These are phyloP conservation scores for Nebria salina DNA, from an alignment of 2,888 invertebrate genomes.

Conservation along the genomic window DNA sequence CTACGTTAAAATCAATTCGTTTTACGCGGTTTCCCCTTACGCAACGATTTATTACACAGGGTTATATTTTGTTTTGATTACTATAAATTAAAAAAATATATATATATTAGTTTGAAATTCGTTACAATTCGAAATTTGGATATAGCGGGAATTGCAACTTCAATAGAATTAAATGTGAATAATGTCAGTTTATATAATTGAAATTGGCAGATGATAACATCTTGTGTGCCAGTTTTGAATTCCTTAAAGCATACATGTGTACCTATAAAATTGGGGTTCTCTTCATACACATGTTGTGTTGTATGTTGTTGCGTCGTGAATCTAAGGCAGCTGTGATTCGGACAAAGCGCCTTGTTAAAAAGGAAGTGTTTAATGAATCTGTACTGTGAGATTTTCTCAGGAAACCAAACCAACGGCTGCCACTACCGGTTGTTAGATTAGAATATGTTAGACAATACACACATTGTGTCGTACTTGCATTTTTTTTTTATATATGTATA, in stretches of 20 bases:
- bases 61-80: too few relatives aligned
- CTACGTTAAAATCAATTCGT: too few relatives aligned
- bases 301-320: background rate
- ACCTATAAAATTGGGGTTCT: background rate
- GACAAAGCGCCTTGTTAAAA: slow-evolving; percentile 38
- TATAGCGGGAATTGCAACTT: background rate
- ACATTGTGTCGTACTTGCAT: too few relatives aligned
- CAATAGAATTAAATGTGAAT: background rate
- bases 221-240: background rate
- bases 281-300: background rate
- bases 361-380: slow-evolving; percentile 45
- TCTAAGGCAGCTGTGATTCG: slow-evolving; percentile 37
- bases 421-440: background rate
- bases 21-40: too few relatives aligned
- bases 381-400: slow-evolving; percentile 39
- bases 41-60: too few relatives aligned
- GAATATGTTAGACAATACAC: background rate
- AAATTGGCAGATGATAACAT: background rate
- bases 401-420: slow-evolving; percentile 16
- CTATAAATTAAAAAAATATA: too few relatives aligned
- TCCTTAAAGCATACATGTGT: background rate
- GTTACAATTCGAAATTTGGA: too few relatives aligned
- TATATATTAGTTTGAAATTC: too few relatives aligned
- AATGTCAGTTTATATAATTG: background rate
- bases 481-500: too few relatives aligned